Percentiles rank a stretch among this genome's conserved stretches.
These are phyloP conservation scores for Lottia scabra DNA, from an alignment of 2,888 invertebrate genomes.

Conservation along the genomic window DNA sequence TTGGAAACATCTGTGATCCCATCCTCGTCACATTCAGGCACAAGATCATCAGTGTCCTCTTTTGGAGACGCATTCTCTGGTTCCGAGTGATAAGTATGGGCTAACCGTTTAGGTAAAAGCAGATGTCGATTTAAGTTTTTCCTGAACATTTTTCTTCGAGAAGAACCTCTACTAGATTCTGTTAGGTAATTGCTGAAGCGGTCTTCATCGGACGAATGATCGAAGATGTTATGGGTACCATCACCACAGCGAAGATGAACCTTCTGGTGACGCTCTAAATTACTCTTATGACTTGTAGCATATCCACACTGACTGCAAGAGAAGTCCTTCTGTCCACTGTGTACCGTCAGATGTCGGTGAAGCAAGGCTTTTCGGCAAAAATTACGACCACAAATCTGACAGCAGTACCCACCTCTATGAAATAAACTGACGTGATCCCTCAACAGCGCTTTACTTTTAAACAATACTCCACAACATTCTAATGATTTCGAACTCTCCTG, in stretches of 20 bases:
- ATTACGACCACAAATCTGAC: conserved; percentile 65
- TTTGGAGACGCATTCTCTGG: too few relatives aligned
- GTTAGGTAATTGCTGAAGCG: too few relatives aligned
- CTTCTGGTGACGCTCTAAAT: conserved; percentile 69
- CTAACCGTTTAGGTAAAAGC: too few relatives aligned
- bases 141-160: too few relatives aligned
- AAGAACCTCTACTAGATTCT: too few relatives aligned
- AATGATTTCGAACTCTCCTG: conserved; percentile 55
- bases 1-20: too few relatives aligned
- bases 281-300: conserved; percentile 70
- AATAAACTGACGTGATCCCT: conserved; percentile 66
- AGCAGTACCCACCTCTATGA: conserved; percentile 69
- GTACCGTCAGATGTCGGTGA: conserved; percentile 69
- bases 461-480: conserved; percentile 66
- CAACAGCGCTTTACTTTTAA: conserved; percentile 67
- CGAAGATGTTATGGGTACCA: neutral
- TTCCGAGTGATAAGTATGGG: too few relatives aligned
- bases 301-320: conserved; percentile 68
- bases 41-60: too few relatives aligned
- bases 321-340: conserved; percentile 70
- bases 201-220: neutral
- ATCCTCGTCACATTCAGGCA: too few relatives aligned
- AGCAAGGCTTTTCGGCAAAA: conserved; percentile 70
- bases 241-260: conserved; percentile 43
- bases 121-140: too few relatives aligned